Conservation (phyloP, 2,113 vertebrate genomes). For the Brienomyrus longianalis region DNA sequence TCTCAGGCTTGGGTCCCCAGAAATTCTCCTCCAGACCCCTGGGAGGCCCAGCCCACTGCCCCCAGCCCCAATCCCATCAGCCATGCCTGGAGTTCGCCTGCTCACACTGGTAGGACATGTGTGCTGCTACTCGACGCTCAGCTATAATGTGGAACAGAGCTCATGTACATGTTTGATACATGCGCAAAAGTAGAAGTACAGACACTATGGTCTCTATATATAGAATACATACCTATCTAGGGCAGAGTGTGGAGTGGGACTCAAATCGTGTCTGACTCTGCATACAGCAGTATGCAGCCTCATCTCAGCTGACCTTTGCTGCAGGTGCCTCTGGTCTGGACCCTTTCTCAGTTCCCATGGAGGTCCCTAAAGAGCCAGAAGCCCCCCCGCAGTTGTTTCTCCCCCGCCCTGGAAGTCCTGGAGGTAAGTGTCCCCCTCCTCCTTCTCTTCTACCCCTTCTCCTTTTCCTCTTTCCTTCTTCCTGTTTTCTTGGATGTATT, state of each 20-base stretch:
- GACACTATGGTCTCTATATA: neutral
- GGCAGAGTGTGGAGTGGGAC: neutral
- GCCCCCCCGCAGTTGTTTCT: slow-evolving; percentile 45
- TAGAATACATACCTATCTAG: neutral
- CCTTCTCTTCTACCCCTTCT: neutral
- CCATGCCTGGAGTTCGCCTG: slow-evolving; percentile 43
- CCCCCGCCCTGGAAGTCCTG: slow-evolving; percentile 61
- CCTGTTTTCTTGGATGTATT: slow-evolving; percentile 21
- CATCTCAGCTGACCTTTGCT: neutral
- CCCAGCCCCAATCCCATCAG: slow-evolving; percentile 45
- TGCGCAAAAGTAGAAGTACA: neutral
- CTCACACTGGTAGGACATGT: slow-evolving; percentile 37
- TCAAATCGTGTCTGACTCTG: neutral
- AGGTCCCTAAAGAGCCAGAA: slow-evolving; percentile 44
- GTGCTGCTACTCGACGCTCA: slow-evolving; percentile 20
- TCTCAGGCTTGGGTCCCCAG: slow-evolving; percentile 58
- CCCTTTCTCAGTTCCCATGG: slow-evolving; percentile 62
- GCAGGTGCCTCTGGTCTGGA: slow-evolving; percentile 52
- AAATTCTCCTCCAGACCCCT: slow-evolving; percentile 63
- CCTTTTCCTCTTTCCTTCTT: neutral
- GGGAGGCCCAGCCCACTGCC: slow-evolving; percentile 65
- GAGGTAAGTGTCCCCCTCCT: slow-evolving; percentile 54
- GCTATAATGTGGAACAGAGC: neutral
- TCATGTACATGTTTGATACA: neutral
- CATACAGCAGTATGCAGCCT: neutral